phyloP scores from a whole-genome alignment of 2,797 vertebrate genomes.

The Dendrocincla tyrannina region DNA sequence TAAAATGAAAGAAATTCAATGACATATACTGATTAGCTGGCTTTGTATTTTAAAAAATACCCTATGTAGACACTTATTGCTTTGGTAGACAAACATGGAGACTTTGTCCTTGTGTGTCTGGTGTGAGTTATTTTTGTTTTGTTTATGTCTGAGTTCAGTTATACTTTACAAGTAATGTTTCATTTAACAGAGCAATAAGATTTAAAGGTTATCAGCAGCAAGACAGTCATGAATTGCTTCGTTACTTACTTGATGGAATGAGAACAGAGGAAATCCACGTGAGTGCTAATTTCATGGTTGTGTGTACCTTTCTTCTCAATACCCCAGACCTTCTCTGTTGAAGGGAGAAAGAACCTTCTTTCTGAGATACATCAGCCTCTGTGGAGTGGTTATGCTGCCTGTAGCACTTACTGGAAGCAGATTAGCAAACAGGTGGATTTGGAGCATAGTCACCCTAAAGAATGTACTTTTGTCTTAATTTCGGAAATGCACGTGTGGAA shows the following conservation, averaged over 20 bases:
- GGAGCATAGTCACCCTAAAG: background rate
- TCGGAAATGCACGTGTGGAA: background rate
- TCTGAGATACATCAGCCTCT: background rate
- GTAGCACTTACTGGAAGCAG: background rate
- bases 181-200: slow-evolving; percentile 83
- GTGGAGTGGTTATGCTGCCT: background rate
- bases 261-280: slow-evolving; percentile 91
- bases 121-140: background rate
- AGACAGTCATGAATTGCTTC: slow-evolving; percentile 96
- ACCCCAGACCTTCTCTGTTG: background rate
- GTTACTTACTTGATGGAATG: slow-evolving; percentile 96
- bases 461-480: background rate
- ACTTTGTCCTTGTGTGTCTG: background rate
- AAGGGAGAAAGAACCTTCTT: background rate
- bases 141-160: background rate
- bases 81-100: background rate
- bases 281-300: background rate
- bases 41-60: background rate
- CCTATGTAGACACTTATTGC: background rate
- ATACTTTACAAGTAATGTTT: background rate
- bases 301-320: background rate
- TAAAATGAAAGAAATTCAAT: background rate
- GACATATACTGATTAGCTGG: background rate
- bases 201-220: slow-evolving; percentile 98
- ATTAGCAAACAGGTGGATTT: background rate